Evolutionary conservation across 2,113 vertebrate genomes (phyloP).

Genomic region (Rhea pennata): DNA sequence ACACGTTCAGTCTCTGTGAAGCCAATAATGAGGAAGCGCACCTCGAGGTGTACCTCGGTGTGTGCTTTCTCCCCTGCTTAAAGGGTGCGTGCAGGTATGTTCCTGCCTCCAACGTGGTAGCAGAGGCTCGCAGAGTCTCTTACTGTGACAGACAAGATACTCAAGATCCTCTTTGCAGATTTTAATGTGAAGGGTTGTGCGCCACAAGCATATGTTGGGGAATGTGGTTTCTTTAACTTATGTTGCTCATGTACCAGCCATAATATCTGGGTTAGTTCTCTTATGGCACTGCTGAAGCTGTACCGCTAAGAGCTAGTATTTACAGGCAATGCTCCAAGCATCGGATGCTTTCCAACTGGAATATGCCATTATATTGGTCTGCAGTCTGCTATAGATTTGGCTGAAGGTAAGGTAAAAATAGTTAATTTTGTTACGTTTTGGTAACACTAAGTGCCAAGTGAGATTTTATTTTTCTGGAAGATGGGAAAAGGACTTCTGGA

Average conservation of each 20-base stretch:
- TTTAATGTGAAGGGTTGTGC: not conserved
- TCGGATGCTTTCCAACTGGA: not conserved
- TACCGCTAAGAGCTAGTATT: not conserved
- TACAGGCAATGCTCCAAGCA: not conserved
- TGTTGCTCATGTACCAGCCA: not conserved
- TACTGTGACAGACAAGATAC: not conserved
- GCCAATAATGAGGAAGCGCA: not conserved
- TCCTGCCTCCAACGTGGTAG: not conserved
- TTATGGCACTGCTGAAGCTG: not conserved
- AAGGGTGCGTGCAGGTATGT: not conserved
- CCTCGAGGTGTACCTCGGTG: rapidly evolving
- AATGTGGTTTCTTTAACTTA: not conserved
- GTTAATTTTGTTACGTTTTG: slow-evolving; percentile 40
- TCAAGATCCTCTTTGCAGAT: not conserved
- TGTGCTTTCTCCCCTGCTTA: not conserved
- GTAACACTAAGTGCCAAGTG: slow-evolving; percentile 70
- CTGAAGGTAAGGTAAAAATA: not conserved
- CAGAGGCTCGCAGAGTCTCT: not conserved
- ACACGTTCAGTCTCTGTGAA: not conserved
- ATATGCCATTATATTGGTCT: not conserved
- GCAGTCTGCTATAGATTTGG: not conserved
- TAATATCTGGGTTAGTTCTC: not conserved
- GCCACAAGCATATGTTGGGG: not conserved
- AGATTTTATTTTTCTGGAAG: not conserved
- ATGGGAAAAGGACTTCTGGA: not conserved